Base-by-base conservation (phyloP, 2,888 invertebrate species). In the Epirrhoe tristata region DNA sequence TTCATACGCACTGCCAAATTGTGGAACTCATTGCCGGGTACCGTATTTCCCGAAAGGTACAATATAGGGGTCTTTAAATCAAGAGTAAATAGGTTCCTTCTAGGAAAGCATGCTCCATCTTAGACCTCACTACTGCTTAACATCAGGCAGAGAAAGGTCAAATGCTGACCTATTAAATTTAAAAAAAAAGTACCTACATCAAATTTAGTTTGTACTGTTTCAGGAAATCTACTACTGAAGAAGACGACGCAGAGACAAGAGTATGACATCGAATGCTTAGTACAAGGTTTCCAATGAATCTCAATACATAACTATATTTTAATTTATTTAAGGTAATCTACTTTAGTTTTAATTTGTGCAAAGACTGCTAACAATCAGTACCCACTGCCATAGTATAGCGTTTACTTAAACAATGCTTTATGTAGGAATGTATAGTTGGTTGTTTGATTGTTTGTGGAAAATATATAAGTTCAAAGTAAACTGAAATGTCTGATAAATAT, bases 191-290 rank as follows among this genome's bases (percentile, higher is more conserved):
- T n/a, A n/a, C n/a, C n/a, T n/a, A n/a, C n/a, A n/a, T n/a, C n/a
- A n/a, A n/a, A n/a, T n/a, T n/a, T n/a, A n/a, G 24, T 48, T 14
- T 46, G 1, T 60, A 50, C 39, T 55, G n/a, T 61, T 76, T 51
- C 60, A 93, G 93, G 93, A 93, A 94, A 91, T 93, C 93, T 92
- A 93, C 93, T 91, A 93, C 92, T 90, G 94, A 93, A 86, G 93
- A 93, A 86, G 93, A 93, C 76, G 93, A 94, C 71, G 93, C 93
- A 2, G 93, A 94, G 76, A 93, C 93, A 58, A 88, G 93, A 87
- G 94, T 94, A 63, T 94, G 82, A 86, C 76, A 74, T 80, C 72
- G 56, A 75, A 81, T 85, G 51, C 48, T 34, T 46, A 89, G 88
- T 90, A 91, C 90, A 92, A 91, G 90, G 86, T 92, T 91, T 92